Evolutionary conservation across 2,797 vertebrate genomes (phyloP).

Genomic region (Clarias laeviceps): DNA sequence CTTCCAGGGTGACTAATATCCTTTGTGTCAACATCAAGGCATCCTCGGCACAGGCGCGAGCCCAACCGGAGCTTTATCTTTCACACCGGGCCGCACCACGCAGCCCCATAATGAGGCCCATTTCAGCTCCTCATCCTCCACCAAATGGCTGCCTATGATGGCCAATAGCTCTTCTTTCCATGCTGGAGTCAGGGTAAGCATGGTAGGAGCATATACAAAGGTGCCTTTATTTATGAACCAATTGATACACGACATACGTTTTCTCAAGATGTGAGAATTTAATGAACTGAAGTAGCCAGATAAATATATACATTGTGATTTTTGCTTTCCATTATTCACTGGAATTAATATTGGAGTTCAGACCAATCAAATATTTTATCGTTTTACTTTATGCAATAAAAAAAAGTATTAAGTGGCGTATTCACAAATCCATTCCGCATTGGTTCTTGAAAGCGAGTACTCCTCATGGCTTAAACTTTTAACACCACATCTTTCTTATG

Average conservation of each 20-base stretch:
- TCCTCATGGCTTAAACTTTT: neutral
- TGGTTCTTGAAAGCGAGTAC: neutral
- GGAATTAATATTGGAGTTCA: neutral
- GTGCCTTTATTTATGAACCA: neutral
- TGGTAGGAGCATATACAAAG: neutral
- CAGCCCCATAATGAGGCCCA: constrained; percentile 77
- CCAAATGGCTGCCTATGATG: constrained; percentile 70
- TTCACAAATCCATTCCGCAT: neutral
- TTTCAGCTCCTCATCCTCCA: constrained; percentile 77
- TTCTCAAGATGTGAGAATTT: too few species aligned
- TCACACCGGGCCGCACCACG: constrained; percentile 73
- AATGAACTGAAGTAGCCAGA: neutral
- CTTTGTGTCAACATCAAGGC: constrained; percentile 74
- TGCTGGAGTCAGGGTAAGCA: constrained; percentile 10
- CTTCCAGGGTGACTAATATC: constrained; percentile 73
- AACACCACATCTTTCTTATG: neutral
- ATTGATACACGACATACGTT: neutral
- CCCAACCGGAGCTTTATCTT: constrained; percentile 78
- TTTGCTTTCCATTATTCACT: neutral
- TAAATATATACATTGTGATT: neutral
- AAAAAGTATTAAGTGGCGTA: too few species aligned
- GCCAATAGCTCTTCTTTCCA: constrained; percentile 72
- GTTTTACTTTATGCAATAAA: too few species aligned
- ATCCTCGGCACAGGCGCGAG: constrained; percentile 56
- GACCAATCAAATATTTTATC: neutral